Evolutionary conservation across 2,797 vertebrate species (phyloP).

Genomic region (Phyllotis vaccarum): DNA sequence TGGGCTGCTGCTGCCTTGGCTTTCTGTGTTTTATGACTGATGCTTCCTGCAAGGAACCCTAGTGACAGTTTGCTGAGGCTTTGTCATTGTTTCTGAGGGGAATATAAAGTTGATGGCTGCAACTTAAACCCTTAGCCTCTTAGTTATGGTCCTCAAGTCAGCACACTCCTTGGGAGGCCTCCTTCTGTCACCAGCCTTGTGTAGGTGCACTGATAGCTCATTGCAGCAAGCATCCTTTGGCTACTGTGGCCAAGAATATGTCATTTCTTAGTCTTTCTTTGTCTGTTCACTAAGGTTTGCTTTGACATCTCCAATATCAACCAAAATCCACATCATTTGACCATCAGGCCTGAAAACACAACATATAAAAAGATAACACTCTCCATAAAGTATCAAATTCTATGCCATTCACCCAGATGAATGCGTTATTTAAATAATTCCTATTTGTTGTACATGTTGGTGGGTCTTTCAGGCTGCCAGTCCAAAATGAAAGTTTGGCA

Average conservation of each 20-base stretch:
- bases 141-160: background rate
- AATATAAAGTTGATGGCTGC: fast-evolving
- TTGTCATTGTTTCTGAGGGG: background rate
- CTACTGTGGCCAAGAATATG: background rate
- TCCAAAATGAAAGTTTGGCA: background rate
- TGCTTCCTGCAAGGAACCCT: background rate
- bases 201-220: background rate
- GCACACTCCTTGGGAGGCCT: background rate
- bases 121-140: background rate
- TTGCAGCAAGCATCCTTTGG: background rate
- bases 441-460: background rate
- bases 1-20: too few species aligned
- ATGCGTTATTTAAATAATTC: background rate
- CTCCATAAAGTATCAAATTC: background rate
- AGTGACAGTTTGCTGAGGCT: background rate
- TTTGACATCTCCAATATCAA: background rate
- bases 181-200: background rate
- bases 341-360: slow-evolving; percentile 3
- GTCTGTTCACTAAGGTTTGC: background rate
- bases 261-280: background rate
- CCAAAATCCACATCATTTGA: background rate
- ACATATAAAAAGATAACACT: background rate
- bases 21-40: background rate
- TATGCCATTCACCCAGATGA: background rate
- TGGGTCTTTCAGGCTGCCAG: background rate